Evolutionary conservation across 2,888 invertebrate species (phyloP).

Genomic region (Dione vanillae): DNA sequence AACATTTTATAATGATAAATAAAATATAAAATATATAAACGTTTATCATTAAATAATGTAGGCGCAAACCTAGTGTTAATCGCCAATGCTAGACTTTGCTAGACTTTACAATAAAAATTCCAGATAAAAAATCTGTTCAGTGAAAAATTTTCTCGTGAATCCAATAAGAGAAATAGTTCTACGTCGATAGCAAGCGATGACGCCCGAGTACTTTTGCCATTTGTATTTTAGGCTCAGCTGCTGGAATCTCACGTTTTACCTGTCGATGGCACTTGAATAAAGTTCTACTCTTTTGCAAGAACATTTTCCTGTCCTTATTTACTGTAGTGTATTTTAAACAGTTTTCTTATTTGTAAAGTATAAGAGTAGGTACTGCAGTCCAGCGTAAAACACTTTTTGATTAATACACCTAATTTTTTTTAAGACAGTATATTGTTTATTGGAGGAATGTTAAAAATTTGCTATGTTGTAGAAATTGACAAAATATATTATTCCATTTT

Average conservation of each 20-base stretch:
- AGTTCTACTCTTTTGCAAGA: constrained; percentile 42
- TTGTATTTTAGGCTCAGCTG: constrained; percentile 56
- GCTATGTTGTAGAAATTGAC: no score
- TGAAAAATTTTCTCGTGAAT: constrained; percentile 36
- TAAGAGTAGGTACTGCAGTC: constrained; percentile 9
- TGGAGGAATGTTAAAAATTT: no score
- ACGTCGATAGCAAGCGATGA: constrained; percentile 52
- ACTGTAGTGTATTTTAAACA: constrained; percentile 34
- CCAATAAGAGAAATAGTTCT: constrained; percentile 44
- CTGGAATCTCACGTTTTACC: constrained; percentile 56
- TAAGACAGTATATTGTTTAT: no score
- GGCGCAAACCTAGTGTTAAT: constrained; percentile 5
- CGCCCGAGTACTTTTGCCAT: constrained; percentile 62
- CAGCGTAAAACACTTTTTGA: neutral
- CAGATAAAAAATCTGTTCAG: constrained; percentile 36
- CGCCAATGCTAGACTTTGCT: constrained; percentile 14
- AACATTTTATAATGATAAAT: constrained; percentile 49
- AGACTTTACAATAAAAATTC: constrained; percentile 27
- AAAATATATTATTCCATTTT: no score
- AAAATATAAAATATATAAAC: constrained; percentile 32
- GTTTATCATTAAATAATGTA: constrained; percentile 7
- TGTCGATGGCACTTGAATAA: constrained; percentile 55
- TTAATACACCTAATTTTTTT: neutral
- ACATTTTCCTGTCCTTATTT: constrained; percentile 36
- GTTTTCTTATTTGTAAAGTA: constrained; percentile 24